phyloP scores from a whole-genome alignment of 30 jellyfish, hydroid and myxozoan species.

The Pseudorhiza aurosa region DNA sequence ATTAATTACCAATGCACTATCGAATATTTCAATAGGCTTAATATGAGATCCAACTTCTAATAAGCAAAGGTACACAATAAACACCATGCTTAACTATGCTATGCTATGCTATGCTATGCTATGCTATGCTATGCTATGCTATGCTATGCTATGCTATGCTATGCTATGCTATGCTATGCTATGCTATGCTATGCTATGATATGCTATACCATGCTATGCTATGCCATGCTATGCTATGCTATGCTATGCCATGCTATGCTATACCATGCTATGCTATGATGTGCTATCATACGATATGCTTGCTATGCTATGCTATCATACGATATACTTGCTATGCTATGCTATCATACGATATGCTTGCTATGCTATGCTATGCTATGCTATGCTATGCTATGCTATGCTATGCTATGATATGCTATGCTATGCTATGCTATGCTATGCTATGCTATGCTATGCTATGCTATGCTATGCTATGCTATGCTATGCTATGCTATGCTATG shows the following conservation, averaged over 20 bases:
- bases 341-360: neutral
- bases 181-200: constrained; percentile 19
- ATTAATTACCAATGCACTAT: neutral
- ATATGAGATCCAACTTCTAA: too few relatives aligned
- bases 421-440: constrained; percentile 19
- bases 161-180: constrained; percentile 28
- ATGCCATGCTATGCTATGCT: constrained; percentile 38
- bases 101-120: constrained; percentile 21
- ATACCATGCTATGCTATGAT: constrained; percentile 20
- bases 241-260: constrained; percentile 41
- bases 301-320: neutral
- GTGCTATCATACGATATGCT: constrained; percentile 25
- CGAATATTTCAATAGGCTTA: neutral
- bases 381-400: constrained; percentile 22
- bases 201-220: constrained; percentile 25
- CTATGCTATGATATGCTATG: constrained; percentile 13
- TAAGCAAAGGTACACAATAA: too few relatives aligned
- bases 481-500: neutral
- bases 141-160: constrained; percentile 27
- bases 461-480: neutral
- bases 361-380: constrained; percentile 11
- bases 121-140: constrained; percentile 43
- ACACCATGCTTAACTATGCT: neutral
- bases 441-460: constrained; percentile 1
- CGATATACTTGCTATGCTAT: neutral